Percentiles rank a stretch among this genome's conserved stretches.
Evolutionary conservation across 2,888 invertebrate genomes (phyloP).

Genomic region (Tortrix viridana): DNA sequence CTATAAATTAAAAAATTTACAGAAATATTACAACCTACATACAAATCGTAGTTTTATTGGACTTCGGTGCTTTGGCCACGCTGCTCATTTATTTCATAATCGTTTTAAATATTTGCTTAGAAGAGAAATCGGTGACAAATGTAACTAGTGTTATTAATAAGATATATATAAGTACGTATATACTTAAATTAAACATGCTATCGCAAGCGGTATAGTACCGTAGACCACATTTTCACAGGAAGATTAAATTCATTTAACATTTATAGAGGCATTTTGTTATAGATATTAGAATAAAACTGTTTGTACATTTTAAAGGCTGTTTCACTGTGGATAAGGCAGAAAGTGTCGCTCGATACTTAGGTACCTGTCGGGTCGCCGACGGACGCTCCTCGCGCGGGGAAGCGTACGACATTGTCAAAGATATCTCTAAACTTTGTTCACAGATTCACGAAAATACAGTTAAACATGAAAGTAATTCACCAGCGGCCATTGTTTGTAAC

Average conservation of each 20-base stretch:
- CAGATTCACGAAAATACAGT: too few relatives aligned
- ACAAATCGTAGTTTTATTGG: slow-evolving; percentile 69
- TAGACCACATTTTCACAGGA: background rate
- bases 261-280: slow-evolving; percentile 22
- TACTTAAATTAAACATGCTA: slow-evolving; percentile 1
- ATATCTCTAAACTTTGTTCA: too few relatives aligned
- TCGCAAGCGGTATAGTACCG: background rate
- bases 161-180: too few relatives aligned
- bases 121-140: slow-evolving; percentile 35
- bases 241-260: slow-evolving; percentile 12
- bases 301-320: slow-evolving; percentile 52
- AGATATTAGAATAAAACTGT: slow-evolving; percentile 27
- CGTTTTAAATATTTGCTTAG: slow-evolving; percentile 35
- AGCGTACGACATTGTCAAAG: too few relatives aligned
- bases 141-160: slow-evolving; percentile 32
- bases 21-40: slow-evolving; percentile 75
- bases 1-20: slow-evolving; percentile 62
- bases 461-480: background rate
- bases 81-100: slow-evolving; percentile 57
- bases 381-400: background rate
- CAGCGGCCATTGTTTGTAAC: slow-evolving; percentile 42
- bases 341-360: slow-evolving; percentile 34
- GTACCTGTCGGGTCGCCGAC: background rate
- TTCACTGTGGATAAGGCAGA: slow-evolving; percentile 69
- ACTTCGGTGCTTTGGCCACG: slow-evolving; percentile 80